Conservation (phyloP, 2,797 vertebrate genomes). For the Gadopsis marmoratus region DNA sequence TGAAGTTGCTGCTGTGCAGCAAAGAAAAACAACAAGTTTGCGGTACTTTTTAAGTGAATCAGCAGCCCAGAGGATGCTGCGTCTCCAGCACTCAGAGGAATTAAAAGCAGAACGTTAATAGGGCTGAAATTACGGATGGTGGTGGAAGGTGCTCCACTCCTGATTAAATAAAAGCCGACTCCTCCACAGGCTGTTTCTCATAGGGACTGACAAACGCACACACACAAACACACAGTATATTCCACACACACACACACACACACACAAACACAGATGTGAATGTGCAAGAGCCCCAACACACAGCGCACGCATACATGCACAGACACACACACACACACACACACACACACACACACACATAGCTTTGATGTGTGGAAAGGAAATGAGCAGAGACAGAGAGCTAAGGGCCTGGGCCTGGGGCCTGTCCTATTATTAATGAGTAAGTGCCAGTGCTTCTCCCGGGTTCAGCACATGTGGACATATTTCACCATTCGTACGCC, state of each 20-base stretch:
- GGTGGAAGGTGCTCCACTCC: conserved; percentile 72
- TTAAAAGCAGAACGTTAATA: conserved; percentile 72
- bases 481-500: conserved; percentile 71
- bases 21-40: conserved; percentile 4
- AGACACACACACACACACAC: conserved; percentile 9
- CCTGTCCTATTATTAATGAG: conserved; percentile 84
- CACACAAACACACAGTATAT: conserved; percentile 1
- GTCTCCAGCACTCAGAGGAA: conserved; percentile 66
- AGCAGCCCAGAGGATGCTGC: conserved; percentile 58
- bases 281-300: conserved; percentile 13
- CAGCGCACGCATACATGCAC: conserved; percentile 21
- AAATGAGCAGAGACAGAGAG: conserved; percentile 79
- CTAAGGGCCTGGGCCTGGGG: conserved; percentile 76
- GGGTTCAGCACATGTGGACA: conserved; percentile 76
- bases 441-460: conserved; percentile 71
- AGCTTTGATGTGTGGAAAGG: conserved; percentile 75
- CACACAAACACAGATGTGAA: conserved; percentile 24
- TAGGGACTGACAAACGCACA: conserved; percentile 55
- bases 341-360: conserved; percentile 19
- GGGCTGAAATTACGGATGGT: conserved; percentile 73
- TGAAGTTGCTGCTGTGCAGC: conserved; percentile 29
- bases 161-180: conserved; percentile 78
- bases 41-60: conserved; percentile 58
- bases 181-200: conserved; percentile 75
- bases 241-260: conserved; percentile 4